These are phyloP conservation scores for Engystomops pustulosus DNA, from an alignment of 2,113 vertebrate genomes.

Conservation along the genomic window DNA sequence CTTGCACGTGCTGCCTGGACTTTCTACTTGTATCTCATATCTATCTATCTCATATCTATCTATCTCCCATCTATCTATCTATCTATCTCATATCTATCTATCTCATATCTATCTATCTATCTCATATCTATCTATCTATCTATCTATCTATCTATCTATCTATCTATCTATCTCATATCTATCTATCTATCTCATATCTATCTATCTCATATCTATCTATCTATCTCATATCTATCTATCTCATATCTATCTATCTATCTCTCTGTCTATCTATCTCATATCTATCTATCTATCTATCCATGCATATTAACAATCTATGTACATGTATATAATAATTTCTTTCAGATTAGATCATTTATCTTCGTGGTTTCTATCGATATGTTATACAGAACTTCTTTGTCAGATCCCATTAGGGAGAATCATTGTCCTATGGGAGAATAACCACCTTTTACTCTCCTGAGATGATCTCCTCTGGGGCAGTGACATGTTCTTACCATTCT, in stretches of 20 bases:
- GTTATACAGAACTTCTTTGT: neutral
- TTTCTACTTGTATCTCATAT: too few species aligned
- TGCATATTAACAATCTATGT: neutral
- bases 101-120: neutral
- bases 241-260: neutral
- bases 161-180: constrained; percentile 1
- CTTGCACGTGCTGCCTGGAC: too few species aligned
- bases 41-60: too few species aligned
- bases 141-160: neutral
- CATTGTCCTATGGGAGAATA: constrained; percentile 7
- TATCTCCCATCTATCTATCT: too few species aligned
- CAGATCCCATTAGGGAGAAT: neutral
- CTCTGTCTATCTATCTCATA: neutral
- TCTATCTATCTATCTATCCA: neutral
- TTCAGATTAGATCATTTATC: neutral
- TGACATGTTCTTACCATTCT: neutral
- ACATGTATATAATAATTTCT: neutral
- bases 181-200: neutral
- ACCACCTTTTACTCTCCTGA: constrained; percentile 28
- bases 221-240: neutral
- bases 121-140: neutral
- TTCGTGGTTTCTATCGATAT: neutral
- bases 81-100: too few species aligned
- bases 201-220: neutral
- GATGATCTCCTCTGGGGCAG: neutral